A percentile compares a stretch with the other conserved stretches of the same genome.
These are phyloP conservation scores for Merops nubicus DNA, from an alignment of 2,113 vertebrate species.

Conservation along the genomic window DNA sequence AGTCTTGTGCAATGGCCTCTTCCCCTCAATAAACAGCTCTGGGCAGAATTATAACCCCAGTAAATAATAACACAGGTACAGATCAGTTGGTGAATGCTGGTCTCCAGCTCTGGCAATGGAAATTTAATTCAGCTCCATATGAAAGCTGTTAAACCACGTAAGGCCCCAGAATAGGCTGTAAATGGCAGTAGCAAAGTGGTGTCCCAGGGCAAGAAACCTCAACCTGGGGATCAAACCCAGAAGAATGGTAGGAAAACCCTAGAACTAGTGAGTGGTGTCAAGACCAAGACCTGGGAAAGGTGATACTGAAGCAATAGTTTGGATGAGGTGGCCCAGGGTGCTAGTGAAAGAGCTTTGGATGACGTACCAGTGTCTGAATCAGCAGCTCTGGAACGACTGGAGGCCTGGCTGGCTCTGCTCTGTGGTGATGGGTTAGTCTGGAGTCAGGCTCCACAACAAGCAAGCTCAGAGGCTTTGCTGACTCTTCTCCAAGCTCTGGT, in stretches of 20 bases:
- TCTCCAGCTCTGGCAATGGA: not conserved
- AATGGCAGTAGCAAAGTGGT: not conserved
- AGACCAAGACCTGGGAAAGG: not conserved
- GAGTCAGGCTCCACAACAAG: not conserved
- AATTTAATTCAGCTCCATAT: not conserved
- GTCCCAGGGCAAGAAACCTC: not conserved
- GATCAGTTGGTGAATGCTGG: not conserved
- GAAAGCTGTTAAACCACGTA: not conserved
- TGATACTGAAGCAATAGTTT: not conserved
- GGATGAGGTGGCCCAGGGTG: not conserved
- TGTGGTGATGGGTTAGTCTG: not conserved
- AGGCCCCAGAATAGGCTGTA: not conserved
- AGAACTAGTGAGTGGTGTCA: not conserved
- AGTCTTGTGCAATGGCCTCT: not conserved
- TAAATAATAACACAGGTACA: not conserved
- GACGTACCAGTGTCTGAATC: accelerated
- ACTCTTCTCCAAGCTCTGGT: not conserved
- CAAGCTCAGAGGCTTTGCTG: not conserved
- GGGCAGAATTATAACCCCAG: not conserved
- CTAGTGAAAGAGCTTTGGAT: not conserved
- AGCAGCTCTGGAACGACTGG: not conserved
- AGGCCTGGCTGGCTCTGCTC: not conserved
- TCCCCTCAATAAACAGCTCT: not conserved
- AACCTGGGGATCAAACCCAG: not conserved
- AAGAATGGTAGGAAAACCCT: not conserved